Conservation (phyloP, 1,140 invertebrate species). For the Pissodes strobi region DNA sequence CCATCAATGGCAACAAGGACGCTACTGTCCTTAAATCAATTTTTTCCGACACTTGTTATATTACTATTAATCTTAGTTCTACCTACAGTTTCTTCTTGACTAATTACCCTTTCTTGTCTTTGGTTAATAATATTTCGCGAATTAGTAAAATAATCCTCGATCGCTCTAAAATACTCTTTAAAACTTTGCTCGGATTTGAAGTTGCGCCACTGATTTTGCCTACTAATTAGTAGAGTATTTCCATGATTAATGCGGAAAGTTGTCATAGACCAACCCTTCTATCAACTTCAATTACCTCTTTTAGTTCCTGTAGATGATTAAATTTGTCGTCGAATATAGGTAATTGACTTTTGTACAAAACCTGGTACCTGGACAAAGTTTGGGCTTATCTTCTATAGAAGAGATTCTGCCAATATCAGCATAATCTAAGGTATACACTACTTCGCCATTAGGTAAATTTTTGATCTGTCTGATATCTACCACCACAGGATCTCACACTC, state of each 20-base stretch:
- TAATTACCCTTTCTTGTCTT: no score
- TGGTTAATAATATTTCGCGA: no score
- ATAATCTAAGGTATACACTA: background rate
- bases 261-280: background rate
- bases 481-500: background rate
- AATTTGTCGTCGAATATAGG: background rate
- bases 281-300: slow-evolving; percentile 3
- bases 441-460: slow-evolving; percentile 1
- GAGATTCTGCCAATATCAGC: background rate
- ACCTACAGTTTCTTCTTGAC: no score
- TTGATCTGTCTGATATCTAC: background rate
- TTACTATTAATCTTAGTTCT: no score
- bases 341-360: slow-evolving; percentile 1
- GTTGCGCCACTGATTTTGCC: no score
- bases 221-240: no score
- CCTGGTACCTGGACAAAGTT: background rate
- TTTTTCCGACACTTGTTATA: no score
- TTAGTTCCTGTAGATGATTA: background rate
- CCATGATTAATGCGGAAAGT: background rate
- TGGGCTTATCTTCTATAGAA: background rate
- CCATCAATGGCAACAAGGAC: no score
- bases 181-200: no score
- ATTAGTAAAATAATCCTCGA: no score
- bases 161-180: no score
- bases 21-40: no score